phyloP scores from a whole-genome alignment of 53 echinoderm and acorn worm species.

The Pentamera pediparva region DNA sequence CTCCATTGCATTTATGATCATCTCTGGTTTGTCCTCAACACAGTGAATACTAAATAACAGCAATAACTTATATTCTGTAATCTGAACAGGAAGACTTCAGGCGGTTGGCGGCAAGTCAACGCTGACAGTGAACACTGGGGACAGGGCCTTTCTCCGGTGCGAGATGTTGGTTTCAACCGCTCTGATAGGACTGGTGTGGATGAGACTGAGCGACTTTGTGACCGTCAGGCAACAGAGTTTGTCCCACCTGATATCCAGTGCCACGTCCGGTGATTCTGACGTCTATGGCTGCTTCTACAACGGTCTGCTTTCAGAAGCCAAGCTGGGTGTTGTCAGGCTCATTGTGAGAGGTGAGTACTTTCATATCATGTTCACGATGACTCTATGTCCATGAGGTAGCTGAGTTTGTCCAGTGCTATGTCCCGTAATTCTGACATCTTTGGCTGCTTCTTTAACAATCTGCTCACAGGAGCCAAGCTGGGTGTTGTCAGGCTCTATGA shows the following conservation, averaged over 20 bases:
- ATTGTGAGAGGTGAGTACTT: conserved; percentile 50
- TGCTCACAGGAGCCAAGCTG: background rate
- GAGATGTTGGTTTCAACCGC: background rate
- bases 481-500: conserved; percentile 36
- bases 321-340: conserved; percentile 46
- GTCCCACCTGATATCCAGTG: background rate
- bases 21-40: background rate
- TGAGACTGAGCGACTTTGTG: background rate
- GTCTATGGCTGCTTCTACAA: conserved; percentile 22
- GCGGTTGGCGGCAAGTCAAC: conserved; percentile 29
- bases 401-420: background rate
- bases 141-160: conserved; percentile 4
- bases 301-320: background rate
- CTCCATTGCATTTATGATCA: background rate
- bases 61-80: background rate
- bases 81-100: conserved; percentile 39
- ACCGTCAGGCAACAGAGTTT: background rate
- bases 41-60: background rate
- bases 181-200: background rate
- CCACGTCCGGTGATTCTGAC: conserved; percentile 1
- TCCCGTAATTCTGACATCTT: conserved; percentile 20
- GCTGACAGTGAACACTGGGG: conserved; percentile 32
- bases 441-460: background rate
- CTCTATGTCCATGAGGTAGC: background rate
- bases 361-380: background rate